Conservation (phyloP, 2,797 vertebrate genomes). For the Smutsia temminckii region DNA sequence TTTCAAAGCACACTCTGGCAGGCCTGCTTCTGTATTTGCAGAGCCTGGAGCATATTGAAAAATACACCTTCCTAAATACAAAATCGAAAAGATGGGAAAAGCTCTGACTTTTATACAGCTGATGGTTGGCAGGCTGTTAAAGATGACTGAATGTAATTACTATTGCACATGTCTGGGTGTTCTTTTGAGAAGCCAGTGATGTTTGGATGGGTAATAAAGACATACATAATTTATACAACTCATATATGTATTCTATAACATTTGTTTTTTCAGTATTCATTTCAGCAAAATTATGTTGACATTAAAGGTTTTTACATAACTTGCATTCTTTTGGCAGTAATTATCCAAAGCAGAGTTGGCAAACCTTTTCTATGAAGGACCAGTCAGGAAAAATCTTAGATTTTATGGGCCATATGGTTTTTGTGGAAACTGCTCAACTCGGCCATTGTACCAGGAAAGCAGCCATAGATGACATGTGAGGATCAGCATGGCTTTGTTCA, state of each 20-base stretch:
- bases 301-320: constrained; percentile 11
- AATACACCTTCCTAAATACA: background rate
- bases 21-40: background rate
- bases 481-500: background rate
- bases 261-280: constrained; percentile 8
- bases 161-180: background rate
- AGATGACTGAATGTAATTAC: constrained; percentile 42
- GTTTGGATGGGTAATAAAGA: constrained; percentile 26
- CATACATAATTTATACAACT: background rate
- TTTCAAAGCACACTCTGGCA: background rate
- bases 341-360: background rate
- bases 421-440: background rate
- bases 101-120: background rate
- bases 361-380: constrained; percentile 27
- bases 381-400: background rate
- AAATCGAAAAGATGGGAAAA: background rate
- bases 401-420: background rate
- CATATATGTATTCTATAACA: background rate
- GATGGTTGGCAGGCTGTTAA: constrained; percentile 49
- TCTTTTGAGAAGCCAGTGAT: constrained; percentile 10
- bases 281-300: constrained; percentile 19
- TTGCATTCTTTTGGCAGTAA: constrained; percentile 38
- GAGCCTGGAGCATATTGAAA: background rate
- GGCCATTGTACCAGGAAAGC: background rate
- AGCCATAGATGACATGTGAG: background rate